Conservation (phyloP, 2,113 vertebrate genomes). For the Calidris pugnax region DNA sequence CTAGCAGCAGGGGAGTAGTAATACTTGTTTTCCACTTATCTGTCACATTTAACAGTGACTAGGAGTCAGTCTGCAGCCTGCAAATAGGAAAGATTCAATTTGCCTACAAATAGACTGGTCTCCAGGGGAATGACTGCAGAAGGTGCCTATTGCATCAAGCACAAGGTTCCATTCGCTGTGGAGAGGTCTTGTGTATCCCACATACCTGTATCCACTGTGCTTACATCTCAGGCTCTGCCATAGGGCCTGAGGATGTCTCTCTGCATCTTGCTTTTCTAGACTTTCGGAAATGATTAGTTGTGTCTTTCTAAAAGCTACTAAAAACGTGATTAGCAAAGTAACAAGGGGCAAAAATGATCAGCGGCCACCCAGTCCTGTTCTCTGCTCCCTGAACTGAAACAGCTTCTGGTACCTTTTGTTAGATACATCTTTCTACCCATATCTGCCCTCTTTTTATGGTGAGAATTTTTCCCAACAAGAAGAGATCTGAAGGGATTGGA, state of each 20-base stretch:
- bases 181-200: neutral
- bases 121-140: neutral
- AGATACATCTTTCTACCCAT: neutral
- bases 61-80: neutral
- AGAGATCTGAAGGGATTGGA: neutral
- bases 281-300: neutral
- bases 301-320: neutral
- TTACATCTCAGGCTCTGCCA: fast-evolving
- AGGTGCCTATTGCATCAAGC: neutral
- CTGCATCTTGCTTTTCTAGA: neutral
- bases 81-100: neutral
- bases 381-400: neutral
- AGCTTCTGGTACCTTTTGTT: neutral
- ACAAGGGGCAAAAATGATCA: neutral
- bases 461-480: neutral
- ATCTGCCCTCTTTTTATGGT: neutral
- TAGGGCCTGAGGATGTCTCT: neutral
- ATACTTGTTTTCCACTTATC: neutral
- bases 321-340: neutral
- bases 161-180: neutral
- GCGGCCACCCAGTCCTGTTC: neutral
- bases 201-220: neutral
- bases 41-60: neutral
- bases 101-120: neutral
- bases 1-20: neutral